Evolutionary conservation across 2,888 invertebrate species (phyloP), one percentile per base, ranked within the genome.

Genomic region (Rhagonycha fulva): DNA sequence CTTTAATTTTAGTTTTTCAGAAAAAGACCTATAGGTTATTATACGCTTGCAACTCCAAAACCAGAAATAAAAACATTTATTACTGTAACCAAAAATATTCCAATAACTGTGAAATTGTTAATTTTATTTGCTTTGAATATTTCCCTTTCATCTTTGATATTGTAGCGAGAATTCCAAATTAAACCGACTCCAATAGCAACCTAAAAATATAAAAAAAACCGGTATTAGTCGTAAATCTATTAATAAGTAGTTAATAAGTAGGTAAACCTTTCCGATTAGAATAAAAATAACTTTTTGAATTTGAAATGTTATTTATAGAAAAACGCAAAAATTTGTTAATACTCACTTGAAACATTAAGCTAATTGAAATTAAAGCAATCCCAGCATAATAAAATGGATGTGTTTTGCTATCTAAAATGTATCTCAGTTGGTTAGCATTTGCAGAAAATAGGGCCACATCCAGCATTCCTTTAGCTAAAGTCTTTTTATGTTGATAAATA

Each of bases 401-500:
- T 0, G 88, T 82, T 2, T 87, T 87, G 0, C 93, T 93, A 84
- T 95, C 94, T 70, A 96, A 86, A 30, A 97, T 94, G 86, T 96
- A 96, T 81, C 96, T 91, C 75, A 97, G 90, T 85, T 96, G 96
- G 89, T 96, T 96, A 5, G 96, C 96, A 88, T 97, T 97, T 0
- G 96, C 96, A 0, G 96, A 95, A 63, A 97, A 91, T 28, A 97
- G 88, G 0, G 96, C 96, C 80, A 97, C 89, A 87, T 96, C 96
- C 95, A 96, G 95, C 96, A 96, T 96, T 5, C 96, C 96, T 84
- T 96, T 96, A 0, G 96, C 96, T 30, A 96, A 88, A 14, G 95
- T 96, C 87, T 97, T 97, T 87, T 96, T 96, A 81, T 96, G 95
- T 83, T 96, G 95, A 87, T 96, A 97, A 2, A 94, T 91, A 88